Evolutionary conservation across 2,113 vertebrate genomes (phyloP).

Genomic region (Tapirus terrestris): DNA sequence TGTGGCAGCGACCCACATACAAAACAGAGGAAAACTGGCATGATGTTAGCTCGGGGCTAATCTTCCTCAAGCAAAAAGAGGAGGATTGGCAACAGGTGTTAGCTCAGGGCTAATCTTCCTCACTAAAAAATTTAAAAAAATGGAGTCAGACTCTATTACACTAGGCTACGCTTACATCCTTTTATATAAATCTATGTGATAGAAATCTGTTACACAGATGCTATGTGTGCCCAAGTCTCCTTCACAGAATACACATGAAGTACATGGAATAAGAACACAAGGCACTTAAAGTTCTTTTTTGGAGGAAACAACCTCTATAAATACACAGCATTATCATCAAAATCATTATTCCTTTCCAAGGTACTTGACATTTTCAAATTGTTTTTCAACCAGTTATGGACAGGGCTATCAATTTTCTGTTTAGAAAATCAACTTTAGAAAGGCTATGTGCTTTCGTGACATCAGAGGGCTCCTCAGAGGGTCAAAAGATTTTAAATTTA

Average conservation of each 20-base stretch:
- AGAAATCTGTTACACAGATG: not conserved
- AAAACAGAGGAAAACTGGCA: too few species aligned
- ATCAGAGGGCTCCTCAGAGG: not conserved
- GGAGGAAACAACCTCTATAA: not conserved
- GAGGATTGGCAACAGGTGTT: too few species aligned
- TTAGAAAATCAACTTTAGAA: conserved; percentile 56
- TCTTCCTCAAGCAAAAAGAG: too few species aligned
- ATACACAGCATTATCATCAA: not conserved
- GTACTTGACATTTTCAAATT: conserved; percentile 44
- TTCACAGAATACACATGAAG: not conserved
- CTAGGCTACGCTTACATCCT: not conserved
- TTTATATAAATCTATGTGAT: not conserved
- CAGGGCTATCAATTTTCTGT: conserved; percentile 43
- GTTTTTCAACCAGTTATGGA: conserved; percentile 35
- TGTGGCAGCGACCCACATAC: too few species aligned
- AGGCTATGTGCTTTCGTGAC: conserved; percentile 6
- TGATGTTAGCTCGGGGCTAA: too few species aligned
- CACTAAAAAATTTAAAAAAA: not conserved
- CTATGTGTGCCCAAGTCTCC: not conserved
- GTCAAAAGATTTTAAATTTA: conserved; percentile 20
- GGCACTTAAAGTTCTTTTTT: not conserved
- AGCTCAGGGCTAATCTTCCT: too few species aligned
- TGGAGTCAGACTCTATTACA: not conserved
- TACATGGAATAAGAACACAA: not conserved
- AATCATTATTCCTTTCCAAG: not conserved